Evolutionary conservation across 2,113 vertebrate species (phyloP).

Genomic region (Papio anubis): DNA sequence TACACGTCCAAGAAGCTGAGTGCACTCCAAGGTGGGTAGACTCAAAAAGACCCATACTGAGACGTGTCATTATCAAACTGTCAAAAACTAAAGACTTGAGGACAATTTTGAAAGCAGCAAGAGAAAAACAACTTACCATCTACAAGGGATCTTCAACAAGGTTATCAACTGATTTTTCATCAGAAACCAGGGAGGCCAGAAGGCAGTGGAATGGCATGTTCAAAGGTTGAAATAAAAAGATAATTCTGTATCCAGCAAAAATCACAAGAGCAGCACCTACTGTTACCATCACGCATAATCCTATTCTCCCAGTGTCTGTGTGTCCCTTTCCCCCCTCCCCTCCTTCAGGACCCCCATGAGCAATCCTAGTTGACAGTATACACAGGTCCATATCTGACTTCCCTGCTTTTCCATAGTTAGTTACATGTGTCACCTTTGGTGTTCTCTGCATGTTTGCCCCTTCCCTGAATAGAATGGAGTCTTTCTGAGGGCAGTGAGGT

Average conservation of each 20-base stretch:
- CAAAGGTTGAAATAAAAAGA: background rate
- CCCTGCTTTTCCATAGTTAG: background rate
- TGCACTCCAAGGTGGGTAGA: background rate
- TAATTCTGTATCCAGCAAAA: background rate
- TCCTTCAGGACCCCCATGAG: background rate
- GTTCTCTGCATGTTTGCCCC: background rate
- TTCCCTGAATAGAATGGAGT: background rate
- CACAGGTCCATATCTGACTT: background rate
- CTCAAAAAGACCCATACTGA: background rate
- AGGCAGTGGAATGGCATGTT: background rate
- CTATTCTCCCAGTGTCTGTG: fast-evolving
- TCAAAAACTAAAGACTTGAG: background rate
- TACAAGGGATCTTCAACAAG: background rate
- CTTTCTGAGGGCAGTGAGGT: background rate
- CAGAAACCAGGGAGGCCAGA: background rate
- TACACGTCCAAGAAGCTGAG: background rate
- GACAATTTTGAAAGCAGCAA: background rate
- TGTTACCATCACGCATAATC: background rate
- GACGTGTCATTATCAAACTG: background rate
- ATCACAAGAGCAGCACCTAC: fast-evolving
- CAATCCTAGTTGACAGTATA: background rate
- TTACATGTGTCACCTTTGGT: background rate
- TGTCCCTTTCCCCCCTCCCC: too few relatives aligned
- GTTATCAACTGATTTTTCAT: background rate
- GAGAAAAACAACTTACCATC: background rate